Evolutionary conservation across 2,888 invertebrate species (phyloP), one percentile per base, ranked within the genome.

Genomic region (Conistra vaccinii): DNA sequence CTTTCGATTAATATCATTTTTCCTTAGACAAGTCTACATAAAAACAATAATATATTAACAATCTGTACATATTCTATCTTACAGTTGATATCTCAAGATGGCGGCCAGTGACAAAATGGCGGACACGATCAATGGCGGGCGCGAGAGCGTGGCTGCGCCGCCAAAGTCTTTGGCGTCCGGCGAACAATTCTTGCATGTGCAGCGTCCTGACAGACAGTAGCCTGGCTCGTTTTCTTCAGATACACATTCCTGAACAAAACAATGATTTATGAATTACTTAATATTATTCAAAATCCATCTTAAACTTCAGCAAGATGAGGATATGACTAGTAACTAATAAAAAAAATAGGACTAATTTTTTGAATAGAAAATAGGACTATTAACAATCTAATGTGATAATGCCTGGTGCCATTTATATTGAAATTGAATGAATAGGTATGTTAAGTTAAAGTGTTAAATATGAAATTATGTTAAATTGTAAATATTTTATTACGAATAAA

Each of bases 201-300:
- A 96, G 32, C 94, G 92, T 0, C 96, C 96, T 0, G 93, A 88
- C 0, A 94, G 88, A 80, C 96, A 96, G 89, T 94, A 96, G 0
- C 96, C 96, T 0, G 94, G 95, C 78, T 96, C 95, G 61, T 95
- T 93, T 81, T 95, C 95, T 78, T 96, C 96, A 1, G 94, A 95
- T 2, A 96, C 94, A 74, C 96, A 96, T 91, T 96, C 96, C 96
- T 96, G 89, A 12, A 85, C 20, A 83, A 55, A 45, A 66, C 51
- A 29, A 76, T 3, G 58, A 32, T 32, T 45, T 53, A 7, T 6
- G 3, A n/a, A n/a, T 69, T 23, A 48, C 48, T 48, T 7, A 39
- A 17, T 23, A 48, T n/a, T 51, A 48, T 23, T 26, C 3, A 20
- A 20, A 45, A 26, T 14, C 20, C 7, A 2, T 10, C 3, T 42